phyloP scores from a whole-genome alignment of 2,797 vertebrate species.

The Scomberomorus guttatus region DNA sequence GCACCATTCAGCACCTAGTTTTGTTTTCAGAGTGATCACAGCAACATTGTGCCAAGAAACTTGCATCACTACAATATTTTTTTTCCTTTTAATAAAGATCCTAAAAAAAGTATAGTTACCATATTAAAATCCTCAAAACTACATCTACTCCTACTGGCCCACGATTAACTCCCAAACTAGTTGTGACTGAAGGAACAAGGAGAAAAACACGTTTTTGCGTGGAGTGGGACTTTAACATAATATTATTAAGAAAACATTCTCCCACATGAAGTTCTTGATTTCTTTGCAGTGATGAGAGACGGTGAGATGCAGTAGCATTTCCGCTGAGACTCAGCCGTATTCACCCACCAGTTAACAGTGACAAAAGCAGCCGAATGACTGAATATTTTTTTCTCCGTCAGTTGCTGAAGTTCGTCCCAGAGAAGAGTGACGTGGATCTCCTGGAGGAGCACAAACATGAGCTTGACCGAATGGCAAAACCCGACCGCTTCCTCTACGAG shows the following conservation, averaged over 20 bases:
- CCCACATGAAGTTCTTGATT: background rate
- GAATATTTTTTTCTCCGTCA: slow-evolving; percentile 65
- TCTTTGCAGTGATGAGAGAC: background rate
- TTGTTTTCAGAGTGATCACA: background rate
- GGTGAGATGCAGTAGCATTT: background rate
- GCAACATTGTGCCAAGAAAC: background rate
- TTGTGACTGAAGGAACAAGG: too few relatives aligned
- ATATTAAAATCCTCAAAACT: too few relatives aligned
- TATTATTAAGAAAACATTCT: too few relatives aligned
- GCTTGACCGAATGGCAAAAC: slow-evolving; percentile 97
- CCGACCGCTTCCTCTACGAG: slow-evolving; percentile 97
- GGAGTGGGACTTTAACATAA: too few relatives aligned
- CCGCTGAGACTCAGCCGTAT: too few relatives aligned
- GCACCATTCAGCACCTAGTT: background rate
- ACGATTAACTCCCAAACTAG: too few relatives aligned
- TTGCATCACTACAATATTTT: too few relatives aligned
- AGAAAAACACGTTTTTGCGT: too few relatives aligned
- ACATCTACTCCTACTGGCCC: too few relatives aligned
- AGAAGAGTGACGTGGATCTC: slow-evolving; percentile 96
- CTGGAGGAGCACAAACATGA: slow-evolving; percentile 98
- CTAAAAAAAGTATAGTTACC: too few relatives aligned
- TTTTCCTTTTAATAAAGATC: too few relatives aligned
- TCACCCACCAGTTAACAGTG: background rate
- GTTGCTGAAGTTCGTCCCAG: slow-evolving; percentile 98
- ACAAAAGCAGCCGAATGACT: background rate